Conservation (phyloP, 2,888 invertebrate species). For the Eurois occulta region DNA sequence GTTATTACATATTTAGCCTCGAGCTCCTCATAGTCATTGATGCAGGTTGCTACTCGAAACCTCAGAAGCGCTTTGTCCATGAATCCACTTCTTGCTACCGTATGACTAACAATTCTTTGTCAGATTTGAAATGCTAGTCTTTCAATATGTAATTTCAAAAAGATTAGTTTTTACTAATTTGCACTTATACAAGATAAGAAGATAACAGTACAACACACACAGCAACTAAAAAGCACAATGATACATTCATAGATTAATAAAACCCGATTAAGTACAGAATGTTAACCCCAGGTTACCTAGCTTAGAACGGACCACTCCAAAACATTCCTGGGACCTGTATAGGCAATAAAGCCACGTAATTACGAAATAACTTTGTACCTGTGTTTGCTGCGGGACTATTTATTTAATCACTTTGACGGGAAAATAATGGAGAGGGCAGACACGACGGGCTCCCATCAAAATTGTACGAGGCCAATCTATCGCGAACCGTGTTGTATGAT, state of each 20-base stretch:
- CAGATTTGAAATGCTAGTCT: not conserved
- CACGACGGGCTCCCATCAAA: constrained; percentile 79
- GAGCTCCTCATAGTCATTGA: too few relatives aligned
- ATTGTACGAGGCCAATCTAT: constrained; percentile 82
- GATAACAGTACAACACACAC: constrained; percentile 4
- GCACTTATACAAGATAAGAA: not conserved
- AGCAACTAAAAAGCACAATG: constrained; percentile 36
- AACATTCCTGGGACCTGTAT: constrained; percentile 85
- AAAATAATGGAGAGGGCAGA: constrained; percentile 84
- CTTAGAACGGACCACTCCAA: constrained; percentile 74
- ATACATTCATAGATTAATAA: constrained; percentile 56
- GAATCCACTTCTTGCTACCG: not conserved
- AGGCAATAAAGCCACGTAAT: constrained; percentile 87
- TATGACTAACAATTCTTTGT: not conserved
- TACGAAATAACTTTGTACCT: constrained; percentile 88
- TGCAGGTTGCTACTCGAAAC: too few relatives aligned
- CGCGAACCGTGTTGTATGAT: constrained; percentile 79
- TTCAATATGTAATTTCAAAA: not conserved
- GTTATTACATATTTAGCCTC: too few relatives aligned
- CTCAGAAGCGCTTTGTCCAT: too few relatives aligned
- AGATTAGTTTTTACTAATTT: not conserved
- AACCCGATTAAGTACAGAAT: constrained; percentile 63
- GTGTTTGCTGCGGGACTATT: constrained; percentile 83
- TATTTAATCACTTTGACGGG: constrained; percentile 90
- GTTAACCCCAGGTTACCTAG: constrained; percentile 74